phyloP scores from a whole-genome alignment of 2,797 vertebrate genomes.

The Microctenopoma steveboyesi region DNA sequence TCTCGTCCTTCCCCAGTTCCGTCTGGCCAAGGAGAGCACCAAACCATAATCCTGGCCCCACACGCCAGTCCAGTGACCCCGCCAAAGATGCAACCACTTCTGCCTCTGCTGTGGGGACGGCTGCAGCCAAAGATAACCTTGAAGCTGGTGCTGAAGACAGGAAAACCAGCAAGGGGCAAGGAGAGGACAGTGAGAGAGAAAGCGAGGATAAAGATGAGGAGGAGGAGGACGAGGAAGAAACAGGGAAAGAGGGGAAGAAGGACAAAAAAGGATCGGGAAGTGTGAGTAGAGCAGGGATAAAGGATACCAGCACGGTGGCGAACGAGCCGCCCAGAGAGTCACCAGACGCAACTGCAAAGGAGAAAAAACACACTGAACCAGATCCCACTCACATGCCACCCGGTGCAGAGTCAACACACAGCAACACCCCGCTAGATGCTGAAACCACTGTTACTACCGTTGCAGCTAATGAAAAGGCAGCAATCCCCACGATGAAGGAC shows the following conservation, averaged over 20 bases:
- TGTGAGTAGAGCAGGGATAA: constrained; percentile 10
- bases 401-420: constrained; percentile 23
- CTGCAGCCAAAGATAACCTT: constrained; percentile 76
- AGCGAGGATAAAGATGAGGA: constrained; percentile 63
- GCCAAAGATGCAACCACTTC: constrained; percentile 58
- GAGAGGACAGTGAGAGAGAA: constrained; percentile 72
- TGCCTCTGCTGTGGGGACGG: constrained; percentile 40
- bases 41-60: constrained; percentile 63
- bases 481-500: constrained; percentile 24
- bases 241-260: constrained; percentile 70
- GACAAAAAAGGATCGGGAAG: constrained; percentile 70
- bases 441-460: constrained; percentile 63
- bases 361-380: constrained; percentile 68
- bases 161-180: constrained; percentile 82
- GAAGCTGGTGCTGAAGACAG: constrained; percentile 84
- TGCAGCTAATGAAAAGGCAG: constrained; percentile 37
- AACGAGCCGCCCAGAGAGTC: constrained; percentile 49
- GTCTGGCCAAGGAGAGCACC: constrained; percentile 90
- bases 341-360: constrained; percentile 76
- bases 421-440: constrained; percentile 11
- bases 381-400: constrained; percentile 15
- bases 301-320: constrained; percentile 40
- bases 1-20: constrained; percentile 94
- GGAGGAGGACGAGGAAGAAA: constrained; percentile 61
- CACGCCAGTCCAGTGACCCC: constrained; percentile 61